phyloP scores from a whole-genome alignment of 1,140 invertebrate species.

The Hycleus cichorii region DNA sequence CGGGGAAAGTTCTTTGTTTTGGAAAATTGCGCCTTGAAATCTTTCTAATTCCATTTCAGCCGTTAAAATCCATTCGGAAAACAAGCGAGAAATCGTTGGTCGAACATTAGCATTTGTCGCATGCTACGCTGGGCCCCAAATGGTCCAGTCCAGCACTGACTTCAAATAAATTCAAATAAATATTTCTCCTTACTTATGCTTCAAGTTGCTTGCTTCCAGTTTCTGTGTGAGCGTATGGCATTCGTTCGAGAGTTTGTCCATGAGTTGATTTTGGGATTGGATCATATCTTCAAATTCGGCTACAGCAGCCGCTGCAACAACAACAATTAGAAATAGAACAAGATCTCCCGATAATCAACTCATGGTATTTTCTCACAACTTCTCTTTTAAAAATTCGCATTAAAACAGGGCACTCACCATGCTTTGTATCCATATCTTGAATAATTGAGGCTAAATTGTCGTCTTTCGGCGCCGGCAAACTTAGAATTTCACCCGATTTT shows the following conservation, averaged over 20 bases:
- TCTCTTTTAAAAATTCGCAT: neutral
- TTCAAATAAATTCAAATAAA: neutral
- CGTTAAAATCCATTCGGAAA: no score
- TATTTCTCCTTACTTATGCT: constrained; percentile 65
- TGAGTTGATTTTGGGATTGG: constrained; percentile 77
- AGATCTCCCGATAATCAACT: constrained; percentile 30
- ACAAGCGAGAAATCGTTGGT: no score
- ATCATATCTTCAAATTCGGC: constrained; percentile 77
- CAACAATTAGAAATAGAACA: constrained; percentile 12
- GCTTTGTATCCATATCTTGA: constrained; percentile 69
- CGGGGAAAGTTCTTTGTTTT: no score
- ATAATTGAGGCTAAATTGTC: constrained; percentile 65
- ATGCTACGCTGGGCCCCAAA: no score
- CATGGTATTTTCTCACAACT: constrained; percentile 22
- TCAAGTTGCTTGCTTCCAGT: constrained; percentile 72
- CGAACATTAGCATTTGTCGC: no score
- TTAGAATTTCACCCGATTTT: constrained; percentile 24
- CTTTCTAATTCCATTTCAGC: no score
- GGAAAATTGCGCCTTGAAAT: no score
- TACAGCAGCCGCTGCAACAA: constrained; percentile 68
- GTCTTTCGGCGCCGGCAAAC: constrained; percentile 41
- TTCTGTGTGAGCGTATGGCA: constrained; percentile 77
- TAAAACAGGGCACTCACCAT: constrained; percentile 49
- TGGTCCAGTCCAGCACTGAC: no score
- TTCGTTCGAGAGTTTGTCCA: constrained; percentile 78